Base-by-base conservation (phyloP, 2,888 invertebrate genomes). In the Tetheella fluctuosa region DNA sequence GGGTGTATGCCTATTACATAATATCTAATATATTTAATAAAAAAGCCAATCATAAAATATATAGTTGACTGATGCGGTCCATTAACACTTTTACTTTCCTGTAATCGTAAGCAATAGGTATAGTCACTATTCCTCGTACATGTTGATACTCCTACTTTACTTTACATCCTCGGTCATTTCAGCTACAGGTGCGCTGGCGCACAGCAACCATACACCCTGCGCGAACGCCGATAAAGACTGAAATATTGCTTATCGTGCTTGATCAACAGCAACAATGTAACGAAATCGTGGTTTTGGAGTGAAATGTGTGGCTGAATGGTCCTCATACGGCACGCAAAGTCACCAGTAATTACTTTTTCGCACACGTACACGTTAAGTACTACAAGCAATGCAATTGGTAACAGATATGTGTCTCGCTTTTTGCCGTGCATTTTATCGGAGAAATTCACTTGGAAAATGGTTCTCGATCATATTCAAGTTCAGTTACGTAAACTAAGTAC, bases 381-480 rank as follows among this genome's bases (percentile, higher is more conserved):
- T 70, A 72, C 75, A 78, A 79, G 79, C 78, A 70, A 73, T 77
- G 81, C 79, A 84, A 82, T 82, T 77, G 80, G 80, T 78, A 84
- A 84, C 82, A 85, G 84, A 88, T 84, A 86, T 85, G 85, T 84
- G 85, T 85, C 83, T 88, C 80, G 83, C 85, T 93, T 93, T 93
- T 93, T 93, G 81, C 80, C 76, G 80, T 84, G 83, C 92, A 93
- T 93, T 93, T 91, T 91, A 91, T 91, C 79, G 92, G 93, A 92
- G 93, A 93, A 93, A 93, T 93, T 93, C 86, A 85, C 88, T 91
- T 93, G 91, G 93, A 93, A 93, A 93, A 93, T 89, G 85, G 87
- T 91, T 91, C 90, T 90, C 83, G 88, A 91, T 90, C 86, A 92
- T 93, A 89, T 93, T 93, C 92, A 93, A 93, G 93, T 93, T 93